Evolutionary conservation across 2,113 vertebrate species (phyloP).

Genomic region (Oncorhynchus keta): DNA sequence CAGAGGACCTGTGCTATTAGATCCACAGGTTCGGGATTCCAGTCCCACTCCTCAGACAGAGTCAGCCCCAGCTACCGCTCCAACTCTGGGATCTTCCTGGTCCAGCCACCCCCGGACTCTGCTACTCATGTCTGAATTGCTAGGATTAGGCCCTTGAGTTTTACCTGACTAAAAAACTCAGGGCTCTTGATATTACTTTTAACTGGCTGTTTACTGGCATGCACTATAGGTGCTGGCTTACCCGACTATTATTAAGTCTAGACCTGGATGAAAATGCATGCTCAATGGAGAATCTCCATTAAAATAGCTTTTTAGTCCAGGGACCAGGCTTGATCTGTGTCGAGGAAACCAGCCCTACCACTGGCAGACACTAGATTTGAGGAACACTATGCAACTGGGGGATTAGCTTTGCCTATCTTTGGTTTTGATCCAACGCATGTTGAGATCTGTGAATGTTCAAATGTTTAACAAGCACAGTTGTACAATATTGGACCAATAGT

Average conservation of each 20-base stretch:
- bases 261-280: too few species aligned
- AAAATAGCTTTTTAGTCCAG: too few species aligned
- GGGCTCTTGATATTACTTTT: not conserved
- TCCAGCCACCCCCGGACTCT: conserved; percentile 48
- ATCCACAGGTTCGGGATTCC: conserved; percentile 14
- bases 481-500: conserved; percentile 28
- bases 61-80: conserved; percentile 51
- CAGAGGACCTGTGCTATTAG: conserved; percentile 49
- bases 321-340: too few species aligned
- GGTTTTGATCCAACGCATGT: not conserved
- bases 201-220: not conserved
- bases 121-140: conserved; percentile 62
- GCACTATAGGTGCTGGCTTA: too few species aligned
- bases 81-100: conserved; percentile 52
- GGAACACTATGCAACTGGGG: too few species aligned
- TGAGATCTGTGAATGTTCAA: not conserved
- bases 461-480: not conserved
- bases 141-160: too few species aligned
- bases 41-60: conserved; percentile 18
- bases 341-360: too few species aligned
- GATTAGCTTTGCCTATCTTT: not conserved
- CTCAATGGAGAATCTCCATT: too few species aligned
- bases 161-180: not conserved
- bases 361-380: too few species aligned
- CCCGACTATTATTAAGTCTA: too few species aligned